Evolutionary conservation across 92 coral and sea anemone species (phyloP).

Genomic region (Parazoanthus atlanticus): DNA sequence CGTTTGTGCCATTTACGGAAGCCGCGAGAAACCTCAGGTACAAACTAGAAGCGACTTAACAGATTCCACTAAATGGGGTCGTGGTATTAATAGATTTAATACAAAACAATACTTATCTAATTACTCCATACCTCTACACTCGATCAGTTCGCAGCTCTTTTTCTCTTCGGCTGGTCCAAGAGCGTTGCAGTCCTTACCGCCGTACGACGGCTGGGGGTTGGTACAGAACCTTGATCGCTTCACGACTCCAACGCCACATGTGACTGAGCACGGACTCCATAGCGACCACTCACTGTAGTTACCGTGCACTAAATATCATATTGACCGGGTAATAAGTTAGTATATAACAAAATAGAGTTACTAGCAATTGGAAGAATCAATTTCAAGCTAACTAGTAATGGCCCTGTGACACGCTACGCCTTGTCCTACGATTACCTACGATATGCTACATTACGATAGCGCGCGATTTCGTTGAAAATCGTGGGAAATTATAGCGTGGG

Average conservation of each 20-base stretch:
- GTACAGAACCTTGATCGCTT: constrained; percentile 88
- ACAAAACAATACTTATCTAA: background rate
- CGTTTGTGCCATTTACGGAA: background rate
- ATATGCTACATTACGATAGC: too few species aligned
- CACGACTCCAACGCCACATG: constrained; percentile 94
- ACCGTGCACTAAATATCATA: constrained; percentile 65
- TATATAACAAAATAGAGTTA: background rate
- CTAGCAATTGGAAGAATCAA: background rate
- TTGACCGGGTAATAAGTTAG: background rate
- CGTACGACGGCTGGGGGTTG: constrained; percentile 88
- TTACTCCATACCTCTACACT: constrained; percentile 79
- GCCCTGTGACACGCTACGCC: too few species aligned
- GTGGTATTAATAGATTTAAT: too few species aligned
- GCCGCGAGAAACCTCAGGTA: background rate
- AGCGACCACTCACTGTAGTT: constrained; percentile 95
- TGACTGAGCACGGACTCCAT: constrained; percentile 97
- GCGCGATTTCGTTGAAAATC: too few species aligned
- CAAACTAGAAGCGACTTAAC: background rate
- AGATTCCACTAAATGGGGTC: background rate
- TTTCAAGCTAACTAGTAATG: background rate
- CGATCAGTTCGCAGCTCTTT: constrained; percentile 93
- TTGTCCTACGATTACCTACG: too few species aligned
- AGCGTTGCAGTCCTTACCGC: constrained; percentile 89
- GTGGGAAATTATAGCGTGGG: too few species aligned
- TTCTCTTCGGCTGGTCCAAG: constrained; percentile 92